These are phyloP conservation scores for Oceanodroma leucorhoa DNA, from an alignment of 2,797 vertebrate genomes.

Conservation along the genomic window DNA sequence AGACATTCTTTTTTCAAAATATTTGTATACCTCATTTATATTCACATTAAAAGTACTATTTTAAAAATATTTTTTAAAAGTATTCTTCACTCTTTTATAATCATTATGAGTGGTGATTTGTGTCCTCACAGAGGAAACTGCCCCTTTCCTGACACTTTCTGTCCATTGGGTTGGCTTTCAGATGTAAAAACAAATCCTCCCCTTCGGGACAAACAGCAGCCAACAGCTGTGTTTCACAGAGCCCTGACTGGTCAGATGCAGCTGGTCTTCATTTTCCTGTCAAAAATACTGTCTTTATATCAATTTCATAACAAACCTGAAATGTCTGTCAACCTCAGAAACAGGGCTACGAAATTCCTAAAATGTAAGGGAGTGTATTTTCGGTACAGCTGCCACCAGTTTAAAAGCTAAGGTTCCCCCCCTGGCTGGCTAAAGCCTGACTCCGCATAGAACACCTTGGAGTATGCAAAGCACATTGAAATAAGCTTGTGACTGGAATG, in stretches of 20 bases:
- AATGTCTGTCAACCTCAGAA: background rate
- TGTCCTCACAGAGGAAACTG: background rate
- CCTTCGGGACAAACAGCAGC: background rate
- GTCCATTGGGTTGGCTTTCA: background rate
- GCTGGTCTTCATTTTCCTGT: background rate
- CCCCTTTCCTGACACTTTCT: background rate
- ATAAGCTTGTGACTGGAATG: slow-evolving; percentile 5
- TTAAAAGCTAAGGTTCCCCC: background rate
- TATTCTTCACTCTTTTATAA: background rate
- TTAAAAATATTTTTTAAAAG: background rate
- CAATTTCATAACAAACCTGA: background rate
- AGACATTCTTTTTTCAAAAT: background rate
- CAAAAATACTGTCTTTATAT: background rate
- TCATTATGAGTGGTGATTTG: background rate
- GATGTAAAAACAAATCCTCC: background rate
- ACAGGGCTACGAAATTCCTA: background rate
- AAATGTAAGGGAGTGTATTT: background rate
- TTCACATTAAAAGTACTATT: background rate
- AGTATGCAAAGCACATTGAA: slow-evolving; percentile 4
- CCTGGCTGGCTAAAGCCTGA: background rate
- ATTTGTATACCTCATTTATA: background rate
- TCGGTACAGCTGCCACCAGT: background rate
- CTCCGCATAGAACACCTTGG: background rate
- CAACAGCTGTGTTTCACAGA: background rate
- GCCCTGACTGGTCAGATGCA: background rate